These are phyloP conservation scores for Catostomus latipinnis DNA, from an alignment of 2,797 vertebrate genomes.

Conservation along the genomic window DNA sequence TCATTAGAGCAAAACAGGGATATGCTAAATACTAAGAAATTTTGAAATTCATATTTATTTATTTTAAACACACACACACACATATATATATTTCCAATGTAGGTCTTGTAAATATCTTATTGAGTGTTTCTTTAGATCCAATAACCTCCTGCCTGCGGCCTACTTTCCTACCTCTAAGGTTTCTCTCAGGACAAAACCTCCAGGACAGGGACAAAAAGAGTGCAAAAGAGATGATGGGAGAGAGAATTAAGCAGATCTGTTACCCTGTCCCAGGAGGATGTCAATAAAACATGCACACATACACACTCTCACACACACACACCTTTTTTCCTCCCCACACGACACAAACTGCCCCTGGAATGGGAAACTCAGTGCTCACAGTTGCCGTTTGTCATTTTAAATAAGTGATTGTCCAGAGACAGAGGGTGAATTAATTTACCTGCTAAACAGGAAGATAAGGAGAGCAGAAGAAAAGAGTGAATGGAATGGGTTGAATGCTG, in stretches of 20 bases:
- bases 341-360: slow-evolving; percentile 52
- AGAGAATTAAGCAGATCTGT: slow-evolving; percentile 53
- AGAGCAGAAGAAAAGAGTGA: slow-evolving; percentile 53
- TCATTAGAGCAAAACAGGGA: no score
- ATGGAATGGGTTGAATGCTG: slow-evolving; percentile 74
- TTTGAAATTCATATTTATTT: no score
- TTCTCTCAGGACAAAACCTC: slow-evolving; percentile 52
- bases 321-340: slow-evolving; percentile 35
- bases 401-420: slow-evolving; percentile 77
- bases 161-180: slow-evolving; percentile 50
- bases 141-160: slow-evolving; percentile 43
- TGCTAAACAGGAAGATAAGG: slow-evolving; percentile 64
- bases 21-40: no score
- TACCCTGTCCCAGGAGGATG: slow-evolving; percentile 42
- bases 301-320: slow-evolving; percentile 27
- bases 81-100: no score
- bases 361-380: slow-evolving; percentile 40
- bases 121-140: slow-evolving; percentile 6
- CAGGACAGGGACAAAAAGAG: slow-evolving; percentile 47
- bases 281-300: slow-evolving; percentile 41
- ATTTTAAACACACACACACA: no score
- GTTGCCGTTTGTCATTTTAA: slow-evolving; percentile 61
- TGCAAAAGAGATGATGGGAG: slow-evolving; percentile 36
- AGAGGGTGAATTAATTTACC: slow-evolving; percentile 82
- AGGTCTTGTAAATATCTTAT: background rate